These are phyloP conservation scores for Sarcophaga bullata DNA, from an alignment of 1,140 invertebrate genomes.

Conservation along the genomic window DNA sequence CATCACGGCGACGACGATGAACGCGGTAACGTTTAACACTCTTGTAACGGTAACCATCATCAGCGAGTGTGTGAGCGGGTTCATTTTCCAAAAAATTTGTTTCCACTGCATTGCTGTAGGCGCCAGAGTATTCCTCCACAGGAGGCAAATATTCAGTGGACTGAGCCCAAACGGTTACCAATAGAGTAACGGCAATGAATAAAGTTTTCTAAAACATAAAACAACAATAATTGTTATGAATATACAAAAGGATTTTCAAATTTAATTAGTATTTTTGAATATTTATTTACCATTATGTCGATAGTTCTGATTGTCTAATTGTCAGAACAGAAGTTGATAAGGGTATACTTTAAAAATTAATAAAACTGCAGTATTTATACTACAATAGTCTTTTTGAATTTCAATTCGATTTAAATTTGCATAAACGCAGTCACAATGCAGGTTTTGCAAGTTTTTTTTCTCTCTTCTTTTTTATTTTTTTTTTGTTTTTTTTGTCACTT, in stretches of 20 bases:
- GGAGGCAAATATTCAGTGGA: constrained; percentile 56
- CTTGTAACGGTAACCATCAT: constrained; percentile 54
- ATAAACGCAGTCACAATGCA: background rate
- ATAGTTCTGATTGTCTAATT: background rate
- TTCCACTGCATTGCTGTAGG: constrained; percentile 41
- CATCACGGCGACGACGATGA: constrained; percentile 40
- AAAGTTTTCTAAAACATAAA: constrained; percentile 54
- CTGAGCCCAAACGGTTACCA: constrained; percentile 52
- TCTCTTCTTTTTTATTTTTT: no score
- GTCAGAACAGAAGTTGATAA: background rate
- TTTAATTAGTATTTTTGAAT: background rate
- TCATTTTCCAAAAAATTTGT: constrained; percentile 44
- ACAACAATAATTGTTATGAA: background rate
- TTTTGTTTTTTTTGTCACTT: constrained; percentile 6
- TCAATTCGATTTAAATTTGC: background rate
- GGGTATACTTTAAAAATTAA: background rate
- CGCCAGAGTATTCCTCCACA: constrained; percentile 47
- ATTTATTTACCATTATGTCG: background rate
- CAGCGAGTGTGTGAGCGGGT: constrained; percentile 44
- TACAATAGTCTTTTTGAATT: background rate
- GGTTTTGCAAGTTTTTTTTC: background rate
- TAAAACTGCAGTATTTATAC: constrained; percentile 16
- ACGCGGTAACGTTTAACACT: constrained; percentile 45
- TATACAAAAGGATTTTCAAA: background rate
- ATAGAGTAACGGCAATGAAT: constrained; percentile 56